Evolutionary conservation across 2,888 invertebrate species (phyloP).

Genomic region (Volucella zonaria): DNA sequence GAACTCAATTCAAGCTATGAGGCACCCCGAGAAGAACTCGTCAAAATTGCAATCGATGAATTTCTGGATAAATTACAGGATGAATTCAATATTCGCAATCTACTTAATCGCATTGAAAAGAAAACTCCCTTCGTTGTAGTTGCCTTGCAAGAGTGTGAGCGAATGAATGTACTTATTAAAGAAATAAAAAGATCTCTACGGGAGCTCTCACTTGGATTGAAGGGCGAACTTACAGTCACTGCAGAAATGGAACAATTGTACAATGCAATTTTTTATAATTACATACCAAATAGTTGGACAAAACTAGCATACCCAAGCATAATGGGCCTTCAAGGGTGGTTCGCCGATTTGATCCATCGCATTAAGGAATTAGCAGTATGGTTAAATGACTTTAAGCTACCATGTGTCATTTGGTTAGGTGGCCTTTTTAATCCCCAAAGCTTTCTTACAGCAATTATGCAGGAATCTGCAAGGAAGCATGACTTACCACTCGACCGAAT

Average conservation of each 20-base stretch:
- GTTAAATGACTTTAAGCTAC: conserved; percentile 91
- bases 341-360: conserved; percentile 91
- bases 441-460: conserved; percentile 98
- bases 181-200: conserved; percentile 92
- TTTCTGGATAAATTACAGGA: conserved; percentile 95
- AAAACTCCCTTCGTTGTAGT: conserved; percentile 96
- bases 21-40: conserved; percentile 91
- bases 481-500: conserved; percentile 98
- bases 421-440: conserved; percentile 99
- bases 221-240: conserved; percentile 97
- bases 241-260: conserved; percentile 96
- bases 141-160: conserved; percentile 95
- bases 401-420: conserved; percentile 95
- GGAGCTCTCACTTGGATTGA: conserved; percentile 94
- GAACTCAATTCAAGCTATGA: conserved; percentile 83
- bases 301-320: conserved; percentile 94
- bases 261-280: conserved; percentile 93
- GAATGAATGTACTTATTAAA: conserved; percentile 94
- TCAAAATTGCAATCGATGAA: conserved; percentile 91
- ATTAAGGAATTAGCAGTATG: conserved; percentile 93
- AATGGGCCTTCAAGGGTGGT: conserved; percentile 92
- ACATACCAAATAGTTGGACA: conserved; percentile 92
- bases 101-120: conserved; percentile 94
- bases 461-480: conserved; percentile 96
- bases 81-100: conserved; percentile 92